phyloP scores from a whole-genome alignment of 1,140 invertebrate species.

The Calosoma granatense region DNA sequence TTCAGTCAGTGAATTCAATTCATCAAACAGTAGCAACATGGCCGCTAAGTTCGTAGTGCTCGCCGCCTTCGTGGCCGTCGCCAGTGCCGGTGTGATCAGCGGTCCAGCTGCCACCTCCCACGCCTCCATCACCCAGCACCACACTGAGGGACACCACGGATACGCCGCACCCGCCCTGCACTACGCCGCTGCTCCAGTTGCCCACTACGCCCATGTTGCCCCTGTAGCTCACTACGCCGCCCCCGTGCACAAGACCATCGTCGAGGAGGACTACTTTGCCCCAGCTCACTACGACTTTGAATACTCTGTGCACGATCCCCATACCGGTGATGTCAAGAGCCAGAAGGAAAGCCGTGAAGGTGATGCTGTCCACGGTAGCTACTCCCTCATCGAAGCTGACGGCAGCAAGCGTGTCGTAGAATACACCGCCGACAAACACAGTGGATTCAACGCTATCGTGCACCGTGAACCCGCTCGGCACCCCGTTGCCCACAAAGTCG shows the following conservation, averaged over 20 bases:
- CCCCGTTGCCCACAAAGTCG: no score
- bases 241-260: no score
- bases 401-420: slow-evolving; percentile 4
- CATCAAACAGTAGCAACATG: slow-evolving; percentile 30
- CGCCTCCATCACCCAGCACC: no score
- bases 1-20: slow-evolving; percentile 39
- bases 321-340: background rate
- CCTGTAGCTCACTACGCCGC: slow-evolving; percentile 14
- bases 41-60: background rate
- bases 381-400: no score
- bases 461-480: slow-evolving; percentile 35
- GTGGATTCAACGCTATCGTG: slow-evolving; percentile 29
- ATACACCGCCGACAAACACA: slow-evolving; percentile 17
- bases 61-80: background rate
- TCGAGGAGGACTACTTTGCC: slow-evolving; percentile 19
- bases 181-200: no score
- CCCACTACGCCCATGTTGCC: slow-evolving; percentile 14
- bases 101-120: slow-evolving; percentile 12
- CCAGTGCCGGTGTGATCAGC: slow-evolving; percentile 7
- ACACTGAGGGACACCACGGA: no score
- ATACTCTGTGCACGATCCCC: slow-evolving; percentile 13
- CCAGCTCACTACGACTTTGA: slow-evolving; percentile 32
- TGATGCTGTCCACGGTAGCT: no score
- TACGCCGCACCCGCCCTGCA: slow-evolving; percentile 15
- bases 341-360: background rate